These are phyloP conservation scores for Vanessa tameamea DNA, from an alignment of 1,140 invertebrate genomes.

Conservation along the genomic window DNA sequence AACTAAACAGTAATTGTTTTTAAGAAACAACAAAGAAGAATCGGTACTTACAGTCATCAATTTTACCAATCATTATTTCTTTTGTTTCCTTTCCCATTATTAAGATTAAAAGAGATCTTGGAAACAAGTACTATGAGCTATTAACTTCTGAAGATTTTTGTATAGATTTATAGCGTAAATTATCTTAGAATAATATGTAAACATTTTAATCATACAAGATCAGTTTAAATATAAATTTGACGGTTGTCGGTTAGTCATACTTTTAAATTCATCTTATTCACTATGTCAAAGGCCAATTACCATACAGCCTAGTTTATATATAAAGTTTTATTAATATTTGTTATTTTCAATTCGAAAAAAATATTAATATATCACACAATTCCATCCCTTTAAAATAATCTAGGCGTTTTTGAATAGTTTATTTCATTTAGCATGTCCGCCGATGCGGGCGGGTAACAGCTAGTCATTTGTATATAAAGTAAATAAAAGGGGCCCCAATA, in stretches of 20 bases:
- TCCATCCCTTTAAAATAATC: too few species aligned
- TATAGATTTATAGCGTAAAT: background rate
- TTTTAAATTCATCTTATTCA: too few species aligned
- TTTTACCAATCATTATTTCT: constrained; percentile 70
- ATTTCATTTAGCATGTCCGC: too few species aligned
- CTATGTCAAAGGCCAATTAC: too few species aligned
- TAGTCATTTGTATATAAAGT: too few species aligned
- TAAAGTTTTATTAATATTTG: too few species aligned
- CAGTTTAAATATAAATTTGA: constrained; percentile 11
- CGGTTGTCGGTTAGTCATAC: background rate
- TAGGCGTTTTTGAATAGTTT: too few species aligned
- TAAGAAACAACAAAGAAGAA: constrained; percentile 1
- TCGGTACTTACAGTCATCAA: constrained; percentile 62
- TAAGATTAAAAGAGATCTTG: background rate
- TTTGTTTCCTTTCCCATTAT: constrained; percentile 57
- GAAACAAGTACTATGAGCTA: background rate
- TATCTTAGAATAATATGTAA: background rate
- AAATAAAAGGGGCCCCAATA: too few species aligned
- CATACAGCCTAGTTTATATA: too few species aligned
- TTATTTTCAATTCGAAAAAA: too few species aligned
- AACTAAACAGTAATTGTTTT: background rate
- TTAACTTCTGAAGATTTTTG: background rate
- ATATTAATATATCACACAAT: too few species aligned
- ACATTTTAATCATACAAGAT: constrained; percentile 3
- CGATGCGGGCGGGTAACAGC: too few species aligned